Evolutionary conservation across 1,140 invertebrate genomes (phyloP).

Genomic region (Apocrypta bakeri): DNA sequence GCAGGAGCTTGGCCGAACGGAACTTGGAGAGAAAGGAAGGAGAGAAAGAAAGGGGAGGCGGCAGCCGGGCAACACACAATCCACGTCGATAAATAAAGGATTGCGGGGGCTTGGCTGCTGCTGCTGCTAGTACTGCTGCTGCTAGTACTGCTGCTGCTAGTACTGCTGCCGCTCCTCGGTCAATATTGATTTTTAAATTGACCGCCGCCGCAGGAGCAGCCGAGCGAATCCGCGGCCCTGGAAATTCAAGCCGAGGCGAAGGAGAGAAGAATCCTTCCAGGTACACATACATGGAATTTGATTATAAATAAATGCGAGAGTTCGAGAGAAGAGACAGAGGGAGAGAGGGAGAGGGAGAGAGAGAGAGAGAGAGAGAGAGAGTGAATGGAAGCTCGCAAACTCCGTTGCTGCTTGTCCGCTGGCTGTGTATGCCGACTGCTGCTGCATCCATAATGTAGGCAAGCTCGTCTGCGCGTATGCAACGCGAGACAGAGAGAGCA

Average conservation of each 20-base stretch:
- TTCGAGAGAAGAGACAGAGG: constrained; percentile 27
- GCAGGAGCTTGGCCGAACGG: not conserved
- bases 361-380: constrained; percentile 24
- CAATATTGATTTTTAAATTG: constrained; percentile 76
- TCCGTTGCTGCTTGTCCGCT: constrained; percentile 37
- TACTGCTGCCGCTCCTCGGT: constrained; percentile 65
- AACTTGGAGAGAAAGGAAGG: constrained; percentile 8
- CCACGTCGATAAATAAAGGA: constrained; percentile 74
- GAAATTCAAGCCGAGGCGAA: constrained; percentile 68
- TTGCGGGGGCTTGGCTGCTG: constrained; percentile 50
- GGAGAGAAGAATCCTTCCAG: constrained; percentile 55
- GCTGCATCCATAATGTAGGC: constrained; percentile 73
- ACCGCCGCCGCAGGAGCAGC: constrained; percentile 64
- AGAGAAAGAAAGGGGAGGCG: not conserved
- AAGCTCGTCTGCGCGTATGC: constrained; percentile 53
- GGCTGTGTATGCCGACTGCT: constrained; percentile 12
- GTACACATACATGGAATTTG: constrained; percentile 68
- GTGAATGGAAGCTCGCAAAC: constrained; percentile 4
- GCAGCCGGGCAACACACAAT: constrained; percentile 60
- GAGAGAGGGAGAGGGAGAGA: no score
- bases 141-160: constrained; percentile 52
- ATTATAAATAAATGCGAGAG: constrained; percentile 73
- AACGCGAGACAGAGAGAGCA: constrained; percentile 10
- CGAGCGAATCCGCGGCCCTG: constrained; percentile 57
- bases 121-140: constrained; percentile 48